Conservation (phyloP, 2,888 invertebrate species). For the Gortyna flavago region DNA sequence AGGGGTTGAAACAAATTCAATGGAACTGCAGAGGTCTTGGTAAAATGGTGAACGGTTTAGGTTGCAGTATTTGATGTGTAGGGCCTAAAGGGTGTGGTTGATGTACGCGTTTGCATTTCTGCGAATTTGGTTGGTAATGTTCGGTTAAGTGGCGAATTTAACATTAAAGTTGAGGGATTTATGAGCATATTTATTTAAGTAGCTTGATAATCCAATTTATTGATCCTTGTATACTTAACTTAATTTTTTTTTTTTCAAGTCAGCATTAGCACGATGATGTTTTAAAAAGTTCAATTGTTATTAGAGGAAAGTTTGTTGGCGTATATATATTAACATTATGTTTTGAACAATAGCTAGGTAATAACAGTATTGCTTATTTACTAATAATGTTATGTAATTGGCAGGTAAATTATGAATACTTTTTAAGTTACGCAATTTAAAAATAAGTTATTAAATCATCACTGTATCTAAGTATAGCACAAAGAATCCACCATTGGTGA, state of each 20-base stretch:
- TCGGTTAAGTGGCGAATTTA: not conserved
- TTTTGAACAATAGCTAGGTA: slow-evolving; percentile 5
- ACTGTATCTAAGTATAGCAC: not conserved
- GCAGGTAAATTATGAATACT: not conserved
- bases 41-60: slow-evolving; percentile 58
- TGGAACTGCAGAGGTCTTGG: slow-evolving; percentile 54
- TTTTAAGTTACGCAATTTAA: not conserved
- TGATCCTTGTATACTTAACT: not conserved
- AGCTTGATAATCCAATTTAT: not conserved
- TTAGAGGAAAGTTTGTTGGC: not conserved
- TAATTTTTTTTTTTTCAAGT: not conserved
- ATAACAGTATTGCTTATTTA: not conserved
- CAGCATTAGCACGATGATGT: not conserved
- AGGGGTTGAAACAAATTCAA: slow-evolving; percentile 48
- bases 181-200: not conserved
- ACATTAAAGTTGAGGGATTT: not conserved
- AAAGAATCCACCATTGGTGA: not conserved
- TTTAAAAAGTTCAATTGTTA: not conserved
- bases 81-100: slow-evolving; percentile 41
- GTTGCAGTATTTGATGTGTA: slow-evolving; percentile 60
- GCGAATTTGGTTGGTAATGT: not conserved
- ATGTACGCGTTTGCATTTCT: slow-evolving; percentile 34
- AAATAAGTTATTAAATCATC: not conserved
- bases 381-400: not conserved
- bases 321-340: not conserved